phyloP scores from a whole-genome alignment of 1,140 invertebrate species.

The Monomorium pharaonis region DNA sequence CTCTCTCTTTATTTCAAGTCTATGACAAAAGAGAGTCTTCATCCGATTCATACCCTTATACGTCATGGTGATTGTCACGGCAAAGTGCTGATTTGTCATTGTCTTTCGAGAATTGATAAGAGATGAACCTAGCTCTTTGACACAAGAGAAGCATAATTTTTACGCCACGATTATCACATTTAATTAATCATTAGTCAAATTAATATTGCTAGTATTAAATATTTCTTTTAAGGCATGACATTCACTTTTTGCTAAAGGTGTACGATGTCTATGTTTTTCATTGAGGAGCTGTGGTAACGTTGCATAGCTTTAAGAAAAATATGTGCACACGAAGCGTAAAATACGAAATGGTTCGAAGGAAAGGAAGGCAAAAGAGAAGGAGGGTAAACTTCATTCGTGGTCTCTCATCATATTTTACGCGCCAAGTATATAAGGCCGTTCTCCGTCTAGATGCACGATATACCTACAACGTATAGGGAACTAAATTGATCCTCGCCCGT shows the following conservation, averaged over 20 bases:
- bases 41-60: too few relatives aligned
- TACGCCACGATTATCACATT: too few relatives aligned
- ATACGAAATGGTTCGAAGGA: background rate
- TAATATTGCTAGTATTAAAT: too few relatives aligned
- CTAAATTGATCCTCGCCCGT: background rate
- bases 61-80: too few relatives aligned
- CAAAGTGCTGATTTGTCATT: too few relatives aligned
- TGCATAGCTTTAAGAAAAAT: background rate
- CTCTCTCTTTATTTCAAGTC: too few relatives aligned
- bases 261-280: background rate
- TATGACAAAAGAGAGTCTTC: too few relatives aligned
- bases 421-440: background rate
- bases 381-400: background rate
- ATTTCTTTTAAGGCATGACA: background rate
- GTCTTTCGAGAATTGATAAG: too few relatives aligned
- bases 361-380: background rate
- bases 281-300: background rate
- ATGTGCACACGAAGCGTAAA: background rate
- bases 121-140: too few relatives aligned
- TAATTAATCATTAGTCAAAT: too few relatives aligned
- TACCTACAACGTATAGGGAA: background rate
- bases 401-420: background rate
- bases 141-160: too few relatives aligned
- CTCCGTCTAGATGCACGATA: background rate
- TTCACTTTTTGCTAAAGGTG: background rate